Percentiles rank a stretch among this genome's conserved stretches.
These are phyloP conservation scores for Zygothrica quintamaculata DNA, from an alignment of 2,888 invertebrate genomes.

Conservation along the genomic window DNA sequence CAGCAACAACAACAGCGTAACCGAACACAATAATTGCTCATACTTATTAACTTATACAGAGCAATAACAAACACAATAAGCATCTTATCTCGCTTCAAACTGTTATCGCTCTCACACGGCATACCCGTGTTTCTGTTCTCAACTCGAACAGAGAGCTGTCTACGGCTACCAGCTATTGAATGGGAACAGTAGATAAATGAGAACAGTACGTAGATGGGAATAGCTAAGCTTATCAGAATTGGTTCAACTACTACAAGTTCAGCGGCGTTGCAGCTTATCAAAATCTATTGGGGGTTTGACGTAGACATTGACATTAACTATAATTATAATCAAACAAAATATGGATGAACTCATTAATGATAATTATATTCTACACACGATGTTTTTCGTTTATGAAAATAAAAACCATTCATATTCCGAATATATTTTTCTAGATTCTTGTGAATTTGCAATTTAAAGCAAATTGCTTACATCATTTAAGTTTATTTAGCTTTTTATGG, in stretches of 20 bases:
- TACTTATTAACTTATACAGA: conserved; percentile 1
- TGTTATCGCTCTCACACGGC: conserved; percentile 53
- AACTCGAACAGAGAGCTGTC: conserved; percentile 4
- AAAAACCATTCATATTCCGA: too few relatives aligned
- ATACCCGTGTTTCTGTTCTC: conserved; percentile 8
- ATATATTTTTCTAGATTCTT: too few relatives aligned
- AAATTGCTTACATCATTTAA: too few relatives aligned
- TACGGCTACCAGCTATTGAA: too few relatives aligned
- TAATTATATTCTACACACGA: too few relatives aligned
- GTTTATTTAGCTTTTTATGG: too few relatives aligned
- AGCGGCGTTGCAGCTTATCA: conserved; percentile 20
- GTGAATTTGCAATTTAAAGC: too few relatives aligned
- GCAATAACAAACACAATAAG: conserved; percentile 31
- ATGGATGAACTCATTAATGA: too few relatives aligned
- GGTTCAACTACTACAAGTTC: background rate
- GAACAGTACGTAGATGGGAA: too few relatives aligned
- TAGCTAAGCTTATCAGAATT: background rate
- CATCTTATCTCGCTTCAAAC: conserved; percentile 60
- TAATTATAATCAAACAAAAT: conserved; percentile 16
- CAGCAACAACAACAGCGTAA: conserved; percentile 25
- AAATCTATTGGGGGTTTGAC: conserved; percentile 46
- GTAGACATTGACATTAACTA: conserved; percentile 13
- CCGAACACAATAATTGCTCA: conserved; percentile 27
- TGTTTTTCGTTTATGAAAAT: too few relatives aligned
- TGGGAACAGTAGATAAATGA: too few relatives aligned